phyloP scores from a whole-genome alignment of 1,140 invertebrate species.

The Drosophila setifemur region DNA sequence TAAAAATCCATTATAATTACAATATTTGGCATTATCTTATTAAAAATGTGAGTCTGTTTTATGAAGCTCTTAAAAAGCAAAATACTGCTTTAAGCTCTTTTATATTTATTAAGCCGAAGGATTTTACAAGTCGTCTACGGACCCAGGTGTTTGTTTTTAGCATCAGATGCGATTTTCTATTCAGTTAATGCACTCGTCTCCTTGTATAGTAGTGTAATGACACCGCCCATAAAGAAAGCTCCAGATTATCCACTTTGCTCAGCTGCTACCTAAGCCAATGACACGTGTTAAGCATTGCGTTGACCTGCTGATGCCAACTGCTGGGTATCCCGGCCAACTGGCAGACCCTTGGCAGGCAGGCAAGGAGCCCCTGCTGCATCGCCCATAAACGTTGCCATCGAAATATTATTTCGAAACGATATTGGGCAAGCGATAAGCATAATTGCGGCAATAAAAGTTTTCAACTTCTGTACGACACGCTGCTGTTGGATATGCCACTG shows the following conservation, averaged over 20 bases:
- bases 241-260: slow-evolving; percentile 16
- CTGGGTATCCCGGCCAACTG: not conserved
- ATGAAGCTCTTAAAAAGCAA: too few relatives aligned
- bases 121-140: not conserved
- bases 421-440: slow-evolving; percentile 79
- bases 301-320: slow-evolving; percentile 33
- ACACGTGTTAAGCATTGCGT: slow-evolving; percentile 47
- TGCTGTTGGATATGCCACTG: slow-evolving; percentile 5
- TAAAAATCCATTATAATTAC: too few relatives aligned
- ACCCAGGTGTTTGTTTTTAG: not conserved
- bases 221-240: slow-evolving; percentile 16
- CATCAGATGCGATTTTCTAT: not conserved
- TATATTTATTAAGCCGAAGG: not conserved
- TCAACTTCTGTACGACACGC: slow-evolving; percentile 70
- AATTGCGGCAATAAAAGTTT: slow-evolving; percentile 81
- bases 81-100: too few relatives aligned
- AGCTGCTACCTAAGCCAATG: slow-evolving; percentile 40
- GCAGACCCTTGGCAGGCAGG: slow-evolving; percentile 5
- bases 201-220: not conserved
- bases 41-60: too few relatives aligned
- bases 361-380: slow-evolving; percentile 16
- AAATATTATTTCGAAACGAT: slow-evolving; percentile 78
- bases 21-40: too few relatives aligned
- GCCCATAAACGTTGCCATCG: slow-evolving; percentile 59
- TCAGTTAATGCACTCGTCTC: slow-evolving; percentile 2